Base-by-base conservation (phyloP, 2,113 vertebrate genomes). In the Onychostoma macrolepis region DNA sequence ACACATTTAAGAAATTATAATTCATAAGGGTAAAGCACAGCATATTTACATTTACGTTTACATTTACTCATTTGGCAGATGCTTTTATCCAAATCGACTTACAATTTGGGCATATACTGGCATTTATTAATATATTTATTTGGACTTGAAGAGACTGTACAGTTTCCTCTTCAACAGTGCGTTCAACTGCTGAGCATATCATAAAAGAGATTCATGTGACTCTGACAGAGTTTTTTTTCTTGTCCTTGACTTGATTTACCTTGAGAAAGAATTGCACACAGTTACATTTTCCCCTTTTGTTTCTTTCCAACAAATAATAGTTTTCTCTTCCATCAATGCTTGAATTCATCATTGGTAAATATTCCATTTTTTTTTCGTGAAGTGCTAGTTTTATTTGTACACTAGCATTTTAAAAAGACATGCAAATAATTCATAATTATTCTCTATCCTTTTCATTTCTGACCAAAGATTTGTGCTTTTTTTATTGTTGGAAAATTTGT, bases 201-300 rank as follows among this genome's bases (percentile, higher is more conserved):
- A 71, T 71, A 38, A 38, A 77, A 77, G 6, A 77, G 41, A 76
- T 26, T 15, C 2, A 28, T 76, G 41, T 76, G 43, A 72, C 9
- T 21, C 72, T 76, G 10, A 15, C 15, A 33, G 9, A 24, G 33
- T 24, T 72, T 72, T 11, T n/a, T 48, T 13, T 77, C 41, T 48
- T 48, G 74, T 48, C 74, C 41, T 76, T 48, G 74, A 48, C 74
- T 48, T 76, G 41, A 48, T 76, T 76, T 76, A 76, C 41, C n/a
- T 28, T 76, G 24, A 48, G 26, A 48, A 15, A 76, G 3, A 48
- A 76, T 28, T 45, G 6, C 41, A 7, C n/a, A 7, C 41, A 48
- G 74, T 45, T 26, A 38, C 6, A 28, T 26, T 45, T 48, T 48
- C 13, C 12, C 13, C n/a, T 48, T 48, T 48, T 17, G 21, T 11